Evolutionary conservation across 2,113 vertebrate genomes (phyloP), one percentile per base, ranked within the genome.

Genomic region (Spheniscus mendiculus): DNA sequence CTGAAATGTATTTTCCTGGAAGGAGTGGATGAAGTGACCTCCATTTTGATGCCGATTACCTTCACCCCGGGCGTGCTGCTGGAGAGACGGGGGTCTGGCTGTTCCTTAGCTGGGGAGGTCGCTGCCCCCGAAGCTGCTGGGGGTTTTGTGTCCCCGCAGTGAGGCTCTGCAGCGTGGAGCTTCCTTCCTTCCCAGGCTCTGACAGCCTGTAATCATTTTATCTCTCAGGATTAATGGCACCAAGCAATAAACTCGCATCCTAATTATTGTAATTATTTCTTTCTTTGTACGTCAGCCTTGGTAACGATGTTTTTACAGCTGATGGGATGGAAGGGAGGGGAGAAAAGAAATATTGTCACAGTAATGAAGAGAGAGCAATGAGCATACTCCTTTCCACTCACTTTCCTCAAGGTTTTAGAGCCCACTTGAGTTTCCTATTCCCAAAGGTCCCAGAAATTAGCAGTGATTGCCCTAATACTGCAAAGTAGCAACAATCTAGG

Each of bases 221-320:
- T 97, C 95, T 95, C 70, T 81, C 80, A 83, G 90, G 63, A 94
- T 96, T 96, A 96, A 96, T 96, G 95, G 90, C 96, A 96, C 73
- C 67, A 7, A 97, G 93, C 94, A 97, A 95, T 96, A 96, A 96
- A 96, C 92, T 87, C 36, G 1, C 90, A 84, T 93, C 58, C 85
- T 96, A 95, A 97, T 97, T 97, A 96, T 94, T 96, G 96, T 90
- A 89, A 95, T 97, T 96, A 95, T 95, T 96, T 96, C 95, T 97
- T 96, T 97, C 93, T 96, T 93, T 93, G 70, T 96, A 84, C 86
- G 38, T 92, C 96, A 96, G 92, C 83, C 94, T 95, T 67, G 53
- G 94, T 88, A 96, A 93, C 3, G 73, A 91, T 96, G 93, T 94
- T 97, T 97, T 96, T 96, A 96, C 94, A 96, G 90, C 73, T 76